Conservation (phyloP, 2,113 vertebrate species). For the Astatoreochromis straeleni region DNA sequence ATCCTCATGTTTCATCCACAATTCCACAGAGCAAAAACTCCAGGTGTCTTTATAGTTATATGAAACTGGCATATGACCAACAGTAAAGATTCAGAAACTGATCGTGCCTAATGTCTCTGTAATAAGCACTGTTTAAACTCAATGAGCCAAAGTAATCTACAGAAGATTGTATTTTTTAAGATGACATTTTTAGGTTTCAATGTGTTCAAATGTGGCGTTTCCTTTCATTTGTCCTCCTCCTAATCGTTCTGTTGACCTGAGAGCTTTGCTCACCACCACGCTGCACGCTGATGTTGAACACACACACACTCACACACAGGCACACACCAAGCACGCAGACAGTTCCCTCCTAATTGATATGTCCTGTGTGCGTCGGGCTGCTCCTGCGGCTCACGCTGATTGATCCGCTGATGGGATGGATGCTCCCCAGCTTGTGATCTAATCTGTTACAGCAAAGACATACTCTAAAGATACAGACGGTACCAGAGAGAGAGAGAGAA, state of each 20-base stretch:
- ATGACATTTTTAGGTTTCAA: not conserved
- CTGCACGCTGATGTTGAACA: not conserved
- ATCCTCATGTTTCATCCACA: not conserved
- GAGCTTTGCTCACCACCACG: not conserved
- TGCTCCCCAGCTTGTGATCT: slow-evolving; percentile 36
- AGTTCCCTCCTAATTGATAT: slow-evolving; percentile 29
- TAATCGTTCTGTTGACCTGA: not conserved
- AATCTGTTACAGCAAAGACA: slow-evolving; percentile 31
- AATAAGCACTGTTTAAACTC: not conserved
- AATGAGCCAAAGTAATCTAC: not conserved
- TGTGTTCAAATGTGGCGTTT: not conserved
- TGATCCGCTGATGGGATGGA: slow-evolving; percentile 44
- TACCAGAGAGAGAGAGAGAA: not conserved
- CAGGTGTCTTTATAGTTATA: not conserved
- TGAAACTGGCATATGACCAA: not conserved
- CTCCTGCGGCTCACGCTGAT: slow-evolving; percentile 18
- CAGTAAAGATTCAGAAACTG: not conserved
- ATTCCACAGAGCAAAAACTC: not conserved
- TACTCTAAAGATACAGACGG: slow-evolving; percentile 13
- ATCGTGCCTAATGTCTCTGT: not conserved
- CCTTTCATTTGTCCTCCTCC: not conserved
- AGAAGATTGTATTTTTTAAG: not conserved
- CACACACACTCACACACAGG: not conserved
- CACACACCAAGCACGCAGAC: not conserved
- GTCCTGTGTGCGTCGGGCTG: not conserved